phyloP scores from a whole-genome alignment of 2,888 invertebrate genomes.

The Ennomos erosarius region DNA sequence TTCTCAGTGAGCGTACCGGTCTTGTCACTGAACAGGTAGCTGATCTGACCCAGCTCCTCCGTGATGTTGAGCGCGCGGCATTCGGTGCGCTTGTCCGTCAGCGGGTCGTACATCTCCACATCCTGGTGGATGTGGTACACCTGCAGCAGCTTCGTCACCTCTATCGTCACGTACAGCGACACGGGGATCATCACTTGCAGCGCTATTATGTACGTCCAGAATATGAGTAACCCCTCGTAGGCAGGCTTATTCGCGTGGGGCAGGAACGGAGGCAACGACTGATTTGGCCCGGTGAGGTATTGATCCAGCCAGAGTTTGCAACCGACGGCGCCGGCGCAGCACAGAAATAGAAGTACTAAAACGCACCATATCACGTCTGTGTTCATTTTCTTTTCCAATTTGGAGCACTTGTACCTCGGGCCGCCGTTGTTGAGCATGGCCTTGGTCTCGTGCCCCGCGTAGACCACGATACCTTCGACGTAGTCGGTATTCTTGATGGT shows the following conservation, averaged over 20 bases:
- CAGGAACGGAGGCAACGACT: slow-evolving; percentile 87
- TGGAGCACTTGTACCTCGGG: slow-evolving; percentile 96
- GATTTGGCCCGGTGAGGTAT: slow-evolving; percentile 71
- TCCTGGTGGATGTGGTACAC: slow-evolving; percentile 98
- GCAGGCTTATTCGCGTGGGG: slow-evolving; percentile 86
- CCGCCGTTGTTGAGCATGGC: slow-evolving; percentile 99
- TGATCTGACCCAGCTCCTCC: slow-evolving; percentile 97
- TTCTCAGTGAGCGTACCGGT: slow-evolving; percentile 99
- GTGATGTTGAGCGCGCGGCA: slow-evolving; percentile 98
- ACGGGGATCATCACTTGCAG: slow-evolving; percentile 99
- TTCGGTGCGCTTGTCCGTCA: slow-evolving; percentile 90
- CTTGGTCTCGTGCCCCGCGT: slow-evolving; percentile 98
- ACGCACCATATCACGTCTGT: slow-evolving; percentile 98
- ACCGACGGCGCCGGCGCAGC: slow-evolving; percentile 95
- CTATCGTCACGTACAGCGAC: slow-evolving; percentile 98
- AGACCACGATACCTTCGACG: slow-evolving; percentile 98
- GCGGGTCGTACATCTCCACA: slow-evolving; percentile 93
- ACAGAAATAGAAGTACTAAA: slow-evolving; percentile 94
- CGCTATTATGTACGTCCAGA: slow-evolving; percentile 98
- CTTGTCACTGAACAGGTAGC: slow-evolving; percentile 98
- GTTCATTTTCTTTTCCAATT: slow-evolving; percentile 97
- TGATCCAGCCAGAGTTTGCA: slow-evolving; percentile 93
- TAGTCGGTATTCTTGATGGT: slow-evolving; percentile 98
- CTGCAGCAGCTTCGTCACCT: slow-evolving; percentile 97
- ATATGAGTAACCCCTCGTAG: slow-evolving; percentile 93